Conservation (phyloP, 2,113 vertebrate species). For the Typhlomys cinereus region DNA sequence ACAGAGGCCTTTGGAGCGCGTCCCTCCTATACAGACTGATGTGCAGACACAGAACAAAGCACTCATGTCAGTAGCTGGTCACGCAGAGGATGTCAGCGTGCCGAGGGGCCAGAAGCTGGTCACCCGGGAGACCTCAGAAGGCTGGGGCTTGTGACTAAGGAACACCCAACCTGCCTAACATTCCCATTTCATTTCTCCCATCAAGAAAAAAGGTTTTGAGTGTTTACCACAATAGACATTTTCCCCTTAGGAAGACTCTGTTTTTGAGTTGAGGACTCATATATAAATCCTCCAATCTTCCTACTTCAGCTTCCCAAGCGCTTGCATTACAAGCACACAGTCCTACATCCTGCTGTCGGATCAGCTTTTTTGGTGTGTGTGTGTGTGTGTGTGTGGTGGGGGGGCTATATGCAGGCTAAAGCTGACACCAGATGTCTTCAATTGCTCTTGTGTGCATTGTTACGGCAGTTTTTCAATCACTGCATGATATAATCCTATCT, state of each 20-base stretch:
- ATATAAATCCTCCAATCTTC: background rate
- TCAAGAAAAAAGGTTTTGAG: background rate
- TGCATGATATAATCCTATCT: background rate
- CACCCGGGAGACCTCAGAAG: background rate
- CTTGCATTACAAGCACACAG: background rate
- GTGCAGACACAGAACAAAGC: background rate
- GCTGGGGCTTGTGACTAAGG: background rate
- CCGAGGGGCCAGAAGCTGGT: background rate
- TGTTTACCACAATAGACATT: background rate
- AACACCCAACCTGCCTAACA: background rate
- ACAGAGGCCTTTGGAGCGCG: background rate
- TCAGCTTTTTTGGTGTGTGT: background rate
- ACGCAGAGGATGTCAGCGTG: background rate
- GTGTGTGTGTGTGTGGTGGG: no score
- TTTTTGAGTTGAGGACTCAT: no score
- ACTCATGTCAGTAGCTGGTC: rapidly evolving
- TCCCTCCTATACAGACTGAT: background rate
- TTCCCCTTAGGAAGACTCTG: background rate
- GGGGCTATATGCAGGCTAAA: no score
- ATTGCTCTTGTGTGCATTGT: no score
- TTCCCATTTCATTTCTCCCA: background rate
- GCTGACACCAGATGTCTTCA: no score
- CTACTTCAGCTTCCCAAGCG: background rate
- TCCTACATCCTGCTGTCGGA: background rate
- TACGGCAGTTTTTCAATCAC: no score